phyloP scores from a whole-genome alignment of 2,888 invertebrate genomes.

The Pterostichus niger region DNA sequence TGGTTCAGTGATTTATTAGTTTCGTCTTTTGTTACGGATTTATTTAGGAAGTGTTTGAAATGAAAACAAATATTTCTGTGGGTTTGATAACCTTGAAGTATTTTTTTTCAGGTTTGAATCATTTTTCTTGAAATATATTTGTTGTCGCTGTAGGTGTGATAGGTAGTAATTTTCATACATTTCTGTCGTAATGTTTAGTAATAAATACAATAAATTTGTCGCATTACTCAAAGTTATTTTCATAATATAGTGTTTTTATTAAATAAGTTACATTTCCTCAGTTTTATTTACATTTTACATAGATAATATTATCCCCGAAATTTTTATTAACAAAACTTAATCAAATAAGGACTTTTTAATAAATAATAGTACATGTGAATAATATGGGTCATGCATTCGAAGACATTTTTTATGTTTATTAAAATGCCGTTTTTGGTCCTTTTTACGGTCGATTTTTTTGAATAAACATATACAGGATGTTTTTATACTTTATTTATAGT shows the following conservation, averaged over 20 bases:
- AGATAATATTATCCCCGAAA: too few relatives aligned
- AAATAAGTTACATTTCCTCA: background rate
- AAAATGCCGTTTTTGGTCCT: too few relatives aligned
- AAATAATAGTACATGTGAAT: too few relatives aligned
- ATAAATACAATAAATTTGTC: background rate
- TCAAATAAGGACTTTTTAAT: too few relatives aligned
- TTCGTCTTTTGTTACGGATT: background rate
- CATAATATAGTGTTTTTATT: background rate
- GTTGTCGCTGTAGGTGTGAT: background rate
- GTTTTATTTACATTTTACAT: too few relatives aligned
- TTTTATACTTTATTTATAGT: too few relatives aligned
- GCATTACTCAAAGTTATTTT: background rate
- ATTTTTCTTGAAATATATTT: slow-evolving; percentile 5
- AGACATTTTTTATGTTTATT: too few relatives aligned
- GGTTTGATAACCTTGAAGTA: slow-evolving; percentile 29
- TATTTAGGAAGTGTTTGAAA: slow-evolving; percentile 19
- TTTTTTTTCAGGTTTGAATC: background rate
- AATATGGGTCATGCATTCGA: too few relatives aligned
- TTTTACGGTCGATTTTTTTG: too few relatives aligned
- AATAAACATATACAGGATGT: too few relatives aligned
- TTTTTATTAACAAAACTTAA: too few relatives aligned
- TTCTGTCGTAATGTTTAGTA: slow-evolving; percentile 6
- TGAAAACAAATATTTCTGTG: slow-evolving; percentile 6
- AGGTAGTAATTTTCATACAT: slow-evolving; percentile 21
- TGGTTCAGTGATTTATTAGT: slow-evolving; percentile 15